phyloP scores from a whole-genome alignment of 2,888 invertebrate species.

The Luffia ferchaultella region DNA sequence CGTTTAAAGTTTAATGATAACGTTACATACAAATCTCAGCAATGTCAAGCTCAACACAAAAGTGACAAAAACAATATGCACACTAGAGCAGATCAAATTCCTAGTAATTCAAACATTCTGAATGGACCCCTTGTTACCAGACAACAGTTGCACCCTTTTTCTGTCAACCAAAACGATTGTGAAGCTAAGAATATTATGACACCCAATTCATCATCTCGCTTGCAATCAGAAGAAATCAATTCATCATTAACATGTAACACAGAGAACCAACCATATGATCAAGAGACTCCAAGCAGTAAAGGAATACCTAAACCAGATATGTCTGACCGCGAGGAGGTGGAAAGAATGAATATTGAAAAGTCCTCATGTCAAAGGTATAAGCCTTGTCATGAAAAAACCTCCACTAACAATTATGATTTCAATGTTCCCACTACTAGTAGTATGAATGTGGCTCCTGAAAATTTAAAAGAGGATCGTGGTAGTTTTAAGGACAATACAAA shows the following conservation, averaged over 20 bases:
- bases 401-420: conserved; percentile 19
- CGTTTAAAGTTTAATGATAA: conserved; percentile 10
- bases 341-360: conserved; percentile 17
- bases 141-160: conserved; percentile 22
- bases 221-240: too few species aligned
- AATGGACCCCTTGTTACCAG: conserved; percentile 33
- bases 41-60: background rate
- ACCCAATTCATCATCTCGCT: too few species aligned
- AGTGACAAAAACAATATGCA: background rate
- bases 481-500: conserved; percentile 42
- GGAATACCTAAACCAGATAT: background rate
- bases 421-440: conserved; percentile 46
- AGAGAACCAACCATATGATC: background rate
- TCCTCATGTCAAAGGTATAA: conserved; percentile 36
- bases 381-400: conserved; percentile 31
- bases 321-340: background rate
- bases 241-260: too few species aligned
- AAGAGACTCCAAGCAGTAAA: background rate
- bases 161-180: too few species aligned
- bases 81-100: conserved; percentile 32
- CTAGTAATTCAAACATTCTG: conserved; percentile 28
- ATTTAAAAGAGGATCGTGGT: conserved; percentile 22
- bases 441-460: conserved; percentile 28
- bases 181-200: too few species aligned
- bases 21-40: background rate